Conservation (phyloP, 1,140 invertebrate species). For the Capitella teleta region DNA sequence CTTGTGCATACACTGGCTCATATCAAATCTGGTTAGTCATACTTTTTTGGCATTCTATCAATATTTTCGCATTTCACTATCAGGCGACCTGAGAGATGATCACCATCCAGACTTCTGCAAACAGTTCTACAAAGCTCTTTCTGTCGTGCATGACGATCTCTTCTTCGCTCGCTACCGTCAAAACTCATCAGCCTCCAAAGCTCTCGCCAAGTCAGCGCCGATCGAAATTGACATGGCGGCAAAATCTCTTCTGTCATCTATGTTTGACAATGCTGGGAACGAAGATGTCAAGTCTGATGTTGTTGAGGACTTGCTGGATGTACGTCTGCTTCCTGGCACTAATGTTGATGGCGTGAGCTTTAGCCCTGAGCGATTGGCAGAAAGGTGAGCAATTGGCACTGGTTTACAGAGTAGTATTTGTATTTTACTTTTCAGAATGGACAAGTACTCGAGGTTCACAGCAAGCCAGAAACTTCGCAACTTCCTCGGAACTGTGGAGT, state of each 20-base stretch:
- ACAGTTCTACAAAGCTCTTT: conserved; percentile 32
- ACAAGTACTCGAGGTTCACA: conserved; percentile 26
- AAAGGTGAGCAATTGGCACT: conserved; percentile 20
- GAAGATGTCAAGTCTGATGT: conserved; percentile 28
- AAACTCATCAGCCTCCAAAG: conserved; percentile 10
- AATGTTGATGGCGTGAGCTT: conserved; percentile 28
- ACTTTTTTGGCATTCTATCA: not conserved
- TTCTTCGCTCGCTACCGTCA: conserved; percentile 32
- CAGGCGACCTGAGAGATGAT: conserved; percentile 34
- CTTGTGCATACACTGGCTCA: conserved; percentile 33
- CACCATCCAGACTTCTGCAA: conserved; percentile 25
- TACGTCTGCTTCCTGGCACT: conserved; percentile 26
- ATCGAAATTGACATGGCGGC: conserved; percentile 9
- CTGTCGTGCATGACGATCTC: conserved; percentile 35
- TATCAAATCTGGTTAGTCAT: conserved; percentile 30
- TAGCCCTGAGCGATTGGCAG: conserved; percentile 25
- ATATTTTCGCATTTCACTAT: not conserved
- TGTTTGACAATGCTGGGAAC: conserved; percentile 29
- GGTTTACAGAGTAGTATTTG: not conserved
- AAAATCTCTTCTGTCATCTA: conserved; percentile 20
- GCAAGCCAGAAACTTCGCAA: conserved; percentile 25
- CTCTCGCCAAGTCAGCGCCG: conserved; percentile 13
- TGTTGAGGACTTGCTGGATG: conserved; percentile 30
- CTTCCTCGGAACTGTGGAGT: conserved; percentile 29
- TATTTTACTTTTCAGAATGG: conserved; percentile 20